Percentiles rank a stretch among this genome's conserved stretches.
Conservation (phyloP, 2,113 vertebrate species). For the Andinoacara biseriatus region DNA sequence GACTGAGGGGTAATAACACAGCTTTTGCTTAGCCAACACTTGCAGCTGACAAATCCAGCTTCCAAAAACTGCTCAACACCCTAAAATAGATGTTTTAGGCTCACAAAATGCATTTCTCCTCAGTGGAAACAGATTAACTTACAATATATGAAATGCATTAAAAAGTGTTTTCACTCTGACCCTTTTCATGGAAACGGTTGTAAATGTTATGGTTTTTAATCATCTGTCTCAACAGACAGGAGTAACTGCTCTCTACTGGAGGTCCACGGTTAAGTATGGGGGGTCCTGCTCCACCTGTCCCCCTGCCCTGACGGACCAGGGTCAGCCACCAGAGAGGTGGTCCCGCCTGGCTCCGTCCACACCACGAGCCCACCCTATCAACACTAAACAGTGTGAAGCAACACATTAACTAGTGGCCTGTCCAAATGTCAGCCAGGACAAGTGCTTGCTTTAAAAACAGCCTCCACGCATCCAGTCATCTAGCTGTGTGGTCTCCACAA, state of each 20-base stretch:
- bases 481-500: slow-evolving; percentile 70
- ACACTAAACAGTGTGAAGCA: slow-evolving; percentile 79
- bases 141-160: background rate
- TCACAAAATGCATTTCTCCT: background rate
- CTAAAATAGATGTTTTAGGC: background rate
- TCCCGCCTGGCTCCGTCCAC: slow-evolving; percentile 61
- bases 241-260: slow-evolving; percentile 48
- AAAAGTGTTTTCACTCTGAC: background rate
- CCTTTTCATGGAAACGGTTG: no score
- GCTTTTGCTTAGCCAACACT: slow-evolving; percentile 34
- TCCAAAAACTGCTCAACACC: background rate
- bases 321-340: slow-evolving; percentile 73
- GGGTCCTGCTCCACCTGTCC: slow-evolving; percentile 76
- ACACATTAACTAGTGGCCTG: slow-evolving; percentile 73
- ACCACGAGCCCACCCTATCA: slow-evolving; percentile 63
- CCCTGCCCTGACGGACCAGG: slow-evolving; percentile 57
- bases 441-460: slow-evolving; percentile 64
- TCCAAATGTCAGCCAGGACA: slow-evolving; percentile 74
- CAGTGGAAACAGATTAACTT: background rate
- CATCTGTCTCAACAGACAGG: slow-evolving; percentile 15
- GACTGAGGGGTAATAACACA: slow-evolving; percentile 30
- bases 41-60: background rate
- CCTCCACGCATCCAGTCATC: slow-evolving; percentile 47
- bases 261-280: slow-evolving; percentile 64
- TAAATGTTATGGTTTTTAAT: background rate